These are phyloP conservation scores for Trachelus iudaicus DNA, from an alignment of 2,888 invertebrate genomes.

Conservation along the genomic window DNA sequence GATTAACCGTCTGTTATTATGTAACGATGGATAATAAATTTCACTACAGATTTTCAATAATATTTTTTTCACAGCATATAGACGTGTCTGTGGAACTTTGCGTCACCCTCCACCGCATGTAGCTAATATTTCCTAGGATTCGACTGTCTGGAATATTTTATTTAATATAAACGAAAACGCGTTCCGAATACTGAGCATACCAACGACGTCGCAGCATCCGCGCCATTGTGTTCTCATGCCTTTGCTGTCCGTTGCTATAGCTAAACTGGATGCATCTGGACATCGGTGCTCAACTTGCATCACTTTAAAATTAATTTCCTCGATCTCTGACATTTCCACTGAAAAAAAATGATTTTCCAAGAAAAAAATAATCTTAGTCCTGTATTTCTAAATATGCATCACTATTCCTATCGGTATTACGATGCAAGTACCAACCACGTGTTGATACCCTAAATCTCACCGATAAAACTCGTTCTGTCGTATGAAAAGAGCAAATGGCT, in stretches of 20 bases:
- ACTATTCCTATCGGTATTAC: not conserved
- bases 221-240: constrained; percentile 48
- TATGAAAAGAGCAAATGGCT: not conserved
- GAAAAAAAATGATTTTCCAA: not conserved
- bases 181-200: constrained; percentile 56
- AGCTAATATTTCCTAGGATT: constrained; percentile 17
- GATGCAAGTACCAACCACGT: not conserved
- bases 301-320: not conserved
- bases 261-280: constrained; percentile 35
- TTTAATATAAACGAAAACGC: constrained; percentile 61
- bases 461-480: not conserved
- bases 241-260: constrained; percentile 25
- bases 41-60: too few species aligned
- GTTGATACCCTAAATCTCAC: not conserved
- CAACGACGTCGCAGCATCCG: constrained; percentile 35
- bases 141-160: constrained; percentile 49
- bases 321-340: not conserved
- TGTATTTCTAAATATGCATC: not conserved
- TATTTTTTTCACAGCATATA: not conserved
- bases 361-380: not conserved
- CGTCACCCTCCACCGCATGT: not conserved
- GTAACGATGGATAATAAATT: not conserved
- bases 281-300: constrained; percentile 40
- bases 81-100: not conserved
- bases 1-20: not conserved